phyloP scores from a whole-genome alignment of 2,797 vertebrate genomes.

The Molossus alvarezi region DNA sequence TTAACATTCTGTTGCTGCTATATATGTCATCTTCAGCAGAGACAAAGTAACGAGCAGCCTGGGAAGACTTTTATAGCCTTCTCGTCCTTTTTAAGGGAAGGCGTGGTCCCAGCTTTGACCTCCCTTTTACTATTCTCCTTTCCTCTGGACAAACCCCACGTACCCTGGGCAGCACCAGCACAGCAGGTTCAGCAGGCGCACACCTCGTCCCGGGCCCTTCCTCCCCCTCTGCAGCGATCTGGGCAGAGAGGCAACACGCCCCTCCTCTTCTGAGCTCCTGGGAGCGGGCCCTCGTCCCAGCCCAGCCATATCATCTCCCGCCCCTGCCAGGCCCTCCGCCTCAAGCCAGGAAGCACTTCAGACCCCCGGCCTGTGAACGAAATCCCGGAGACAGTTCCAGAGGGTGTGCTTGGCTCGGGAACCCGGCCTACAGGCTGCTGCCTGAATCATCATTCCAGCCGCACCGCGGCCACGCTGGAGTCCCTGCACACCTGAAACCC shows the following conservation, averaged over 20 bases:
- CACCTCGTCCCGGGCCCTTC: not conserved
- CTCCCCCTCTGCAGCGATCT: not conserved
- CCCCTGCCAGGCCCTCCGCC: not conserved
- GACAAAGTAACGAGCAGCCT: not conserved
- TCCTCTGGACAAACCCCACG: slow-evolving; percentile 61
- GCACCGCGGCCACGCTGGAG: not conserved
- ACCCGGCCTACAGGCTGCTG: not conserved
- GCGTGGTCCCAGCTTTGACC: slow-evolving; percentile 56
- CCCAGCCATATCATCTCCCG: not conserved
- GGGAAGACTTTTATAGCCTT: slow-evolving; percentile 66
- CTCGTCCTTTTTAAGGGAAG: slow-evolving; percentile 59
- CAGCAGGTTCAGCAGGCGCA: accelerated
- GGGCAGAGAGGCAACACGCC: accelerated
- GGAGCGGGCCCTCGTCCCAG: not conserved
- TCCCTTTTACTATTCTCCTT: slow-evolving; percentile 75
- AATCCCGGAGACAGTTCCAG: not conserved
- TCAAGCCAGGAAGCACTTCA: not conserved
- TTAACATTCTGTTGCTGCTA: slow-evolving; percentile 59
- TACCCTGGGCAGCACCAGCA: not conserved
- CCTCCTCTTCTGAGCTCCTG: not conserved
- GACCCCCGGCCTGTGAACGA: not conserved
- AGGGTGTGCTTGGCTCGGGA: not conserved
- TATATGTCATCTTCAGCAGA: slow-evolving; percentile 16
- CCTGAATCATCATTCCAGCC: not conserved
- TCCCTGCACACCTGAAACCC: accelerated